phyloP scores from a whole-genome alignment of 64 coral and sea anemone genomes.

The Montipora capricornis region DNA sequence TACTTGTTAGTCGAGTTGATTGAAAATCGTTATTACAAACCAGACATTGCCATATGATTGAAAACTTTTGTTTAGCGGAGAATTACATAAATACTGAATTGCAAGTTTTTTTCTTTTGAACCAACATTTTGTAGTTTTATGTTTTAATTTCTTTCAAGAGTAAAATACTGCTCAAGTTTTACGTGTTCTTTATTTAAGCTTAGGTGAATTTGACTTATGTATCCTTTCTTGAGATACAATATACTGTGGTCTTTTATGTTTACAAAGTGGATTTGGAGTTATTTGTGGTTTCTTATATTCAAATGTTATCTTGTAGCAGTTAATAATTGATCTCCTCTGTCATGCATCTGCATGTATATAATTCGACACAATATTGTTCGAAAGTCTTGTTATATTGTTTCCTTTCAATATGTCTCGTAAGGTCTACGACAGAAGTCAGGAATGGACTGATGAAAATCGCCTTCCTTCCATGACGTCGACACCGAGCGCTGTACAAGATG shows the following conservation, averaged over 20 bases:
- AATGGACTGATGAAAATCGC: conserved; percentile 64
- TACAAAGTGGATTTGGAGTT: not conserved
- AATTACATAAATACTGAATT: conserved; percentile 1
- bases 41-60: not conserved
- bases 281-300: conserved; percentile 25
- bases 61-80: not conserved
- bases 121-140: not conserved
- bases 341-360: not conserved
- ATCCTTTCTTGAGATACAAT: not conserved
- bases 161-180: not conserved
- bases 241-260: not conserved
- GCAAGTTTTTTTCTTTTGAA: not conserved
- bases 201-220: too few relatives aligned
- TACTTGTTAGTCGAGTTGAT: not conserved
- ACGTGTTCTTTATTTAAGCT: not conserved
- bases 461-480: conserved; percentile 27
- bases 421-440: conserved; percentile 81
- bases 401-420: conserved; percentile 18
- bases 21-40: conserved; percentile 3
- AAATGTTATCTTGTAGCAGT: conserved; percentile 22
- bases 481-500: conserved; percentile 59
- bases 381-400: not conserved
- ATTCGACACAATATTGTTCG: not conserved
- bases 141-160: not conserved
- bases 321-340: conserved; percentile 41